A percentile compares a stretch with the other conserved stretches of the same genome.
phyloP scores from a whole-genome alignment of 2,888 invertebrate species.

The Oxyteleia sp. region DNA sequence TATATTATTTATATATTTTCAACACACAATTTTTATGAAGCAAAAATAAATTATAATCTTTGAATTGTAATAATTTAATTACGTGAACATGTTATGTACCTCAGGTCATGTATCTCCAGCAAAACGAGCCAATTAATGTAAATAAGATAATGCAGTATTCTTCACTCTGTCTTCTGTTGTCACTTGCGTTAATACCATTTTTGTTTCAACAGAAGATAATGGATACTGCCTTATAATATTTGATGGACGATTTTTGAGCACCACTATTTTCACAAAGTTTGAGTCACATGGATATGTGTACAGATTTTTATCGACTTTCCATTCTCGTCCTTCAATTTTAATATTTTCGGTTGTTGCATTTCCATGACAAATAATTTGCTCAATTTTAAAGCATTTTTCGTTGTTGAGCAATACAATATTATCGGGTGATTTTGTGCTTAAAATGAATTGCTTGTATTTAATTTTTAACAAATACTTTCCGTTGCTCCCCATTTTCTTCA shows the following conservation, averaged over 20 bases:
- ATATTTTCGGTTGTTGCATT: slow-evolving; percentile 9
- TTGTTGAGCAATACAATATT: slow-evolving; percentile 21
- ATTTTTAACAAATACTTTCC: not conserved
- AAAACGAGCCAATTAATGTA: slow-evolving; percentile 20
- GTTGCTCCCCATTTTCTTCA: slow-evolving; percentile 1
- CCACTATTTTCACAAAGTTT: slow-evolving; percentile 10
- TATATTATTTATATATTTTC: too few relatives aligned
- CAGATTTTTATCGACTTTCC: slow-evolving; percentile 23
- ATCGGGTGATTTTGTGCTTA: slow-evolving; percentile 10
- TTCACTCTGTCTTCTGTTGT: slow-evolving; percentile 1
- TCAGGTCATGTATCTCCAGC: too few relatives aligned
- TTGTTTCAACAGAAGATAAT: slow-evolving; percentile 8
- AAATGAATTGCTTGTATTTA: slow-evolving; percentile 10
- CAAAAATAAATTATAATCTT: too few relatives aligned
- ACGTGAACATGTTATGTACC: too few relatives aligned
- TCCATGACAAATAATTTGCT: slow-evolving; percentile 5
- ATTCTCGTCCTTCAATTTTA: slow-evolving; percentile 28
- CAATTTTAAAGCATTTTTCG: slow-evolving; percentile 19
- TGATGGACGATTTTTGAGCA: slow-evolving; percentile 13
- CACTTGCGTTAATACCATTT: slow-evolving; percentile 10
- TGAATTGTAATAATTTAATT: too few relatives aligned
- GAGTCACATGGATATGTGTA: slow-evolving; percentile 35
- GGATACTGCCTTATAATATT: slow-evolving; percentile 4
- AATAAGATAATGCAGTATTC: not conserved
- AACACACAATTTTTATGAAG: too few relatives aligned